Evolutionary conservation across 2,888 invertebrate species (phyloP), one percentile per base, ranked within the genome.

Genomic region (Erebia palarica): DNA sequence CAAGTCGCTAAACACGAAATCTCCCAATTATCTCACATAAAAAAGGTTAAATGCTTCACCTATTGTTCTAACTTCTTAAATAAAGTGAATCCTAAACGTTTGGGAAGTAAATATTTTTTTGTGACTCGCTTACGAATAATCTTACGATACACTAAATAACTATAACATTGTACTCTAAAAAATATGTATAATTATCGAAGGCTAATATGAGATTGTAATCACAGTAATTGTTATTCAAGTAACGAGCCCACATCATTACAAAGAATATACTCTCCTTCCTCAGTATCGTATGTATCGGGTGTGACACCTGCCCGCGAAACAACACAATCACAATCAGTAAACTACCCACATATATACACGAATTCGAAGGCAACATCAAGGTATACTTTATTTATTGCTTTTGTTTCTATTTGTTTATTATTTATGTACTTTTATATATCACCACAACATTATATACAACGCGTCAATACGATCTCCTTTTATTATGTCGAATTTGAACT

Each of bases 81-180:
- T 87, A 89, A 86, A 82, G 91, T 92, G 92, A 90, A 85, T 81
- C 85, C 90, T 92, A 91, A n/a, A 86, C 81, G 82, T 84, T 85
- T 82, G 86, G 89, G 88, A 91, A 90, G 92, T 92, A 92, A 92
- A 93, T 92, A 92, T 92, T 87, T 73, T n/a, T 88, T 91, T 92
- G 93, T 92, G 92, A 92, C 88, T 91, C 88, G 85, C 92, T 92
- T 93, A 92, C 80, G 82, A 86, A 80, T 90, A 88, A 80, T 80
- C 91, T 91, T 92, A 92, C 84, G 79, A 85, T 88, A 88, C 88
- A 92, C 91, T 92, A 92, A 90, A 91, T 92, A 91, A 91, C 91
- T 91, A 90, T 92, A 92, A 93, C 91, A 92, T 93, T 92, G 92
- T 93, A 92, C 92, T 92, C 92, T 92, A 92, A 92, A 93, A 92